These are phyloP conservation scores for Drosophila persimilis DNA, from an alignment of 1,140 invertebrate genomes.

Conservation along the genomic window DNA sequence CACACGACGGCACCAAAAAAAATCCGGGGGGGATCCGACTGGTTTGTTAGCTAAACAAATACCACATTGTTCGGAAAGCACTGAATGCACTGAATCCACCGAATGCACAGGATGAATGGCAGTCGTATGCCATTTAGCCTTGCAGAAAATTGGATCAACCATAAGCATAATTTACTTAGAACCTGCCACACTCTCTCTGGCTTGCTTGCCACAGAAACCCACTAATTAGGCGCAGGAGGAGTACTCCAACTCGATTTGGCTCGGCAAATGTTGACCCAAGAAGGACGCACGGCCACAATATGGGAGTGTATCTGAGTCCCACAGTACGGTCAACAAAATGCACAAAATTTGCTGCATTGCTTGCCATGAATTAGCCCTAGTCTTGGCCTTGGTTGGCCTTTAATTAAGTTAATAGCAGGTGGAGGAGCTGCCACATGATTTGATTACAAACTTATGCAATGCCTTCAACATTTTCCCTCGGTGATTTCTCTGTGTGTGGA, in stretches of 20 bases:
- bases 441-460: too few species aligned
- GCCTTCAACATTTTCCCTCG: slow-evolving; percentile 10
- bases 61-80: slow-evolving; percentile 45
- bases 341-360: slow-evolving; percentile 65
- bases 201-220: slow-evolving; percentile 28
- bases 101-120: background rate
- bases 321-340: slow-evolving; percentile 32
- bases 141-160: too few species aligned
- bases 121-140: slow-evolving; percentile 19
- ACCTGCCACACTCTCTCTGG: background rate
- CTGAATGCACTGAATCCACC: background rate
- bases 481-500: slow-evolving; percentile 21
- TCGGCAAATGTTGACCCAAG: slow-evolving; percentile 67
- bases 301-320: background rate
- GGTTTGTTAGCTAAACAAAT: slow-evolving; percentile 73
- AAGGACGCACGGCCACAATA: background rate
- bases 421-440: too few species aligned
- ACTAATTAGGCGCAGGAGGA: slow-evolving; percentile 56
- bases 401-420: slow-evolving; percentile 22
- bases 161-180: slow-evolving; percentile 6
- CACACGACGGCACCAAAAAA: slow-evolving; percentile 36
- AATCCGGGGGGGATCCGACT: slow-evolving; percentile 27
- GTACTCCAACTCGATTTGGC: slow-evolving; percentile 37
- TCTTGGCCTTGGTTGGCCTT: slow-evolving; percentile 27
- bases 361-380: slow-evolving; percentile 5